phyloP scores from a whole-genome alignment of 2,113 vertebrate species.

The Dasyurus viverrinus region DNA sequence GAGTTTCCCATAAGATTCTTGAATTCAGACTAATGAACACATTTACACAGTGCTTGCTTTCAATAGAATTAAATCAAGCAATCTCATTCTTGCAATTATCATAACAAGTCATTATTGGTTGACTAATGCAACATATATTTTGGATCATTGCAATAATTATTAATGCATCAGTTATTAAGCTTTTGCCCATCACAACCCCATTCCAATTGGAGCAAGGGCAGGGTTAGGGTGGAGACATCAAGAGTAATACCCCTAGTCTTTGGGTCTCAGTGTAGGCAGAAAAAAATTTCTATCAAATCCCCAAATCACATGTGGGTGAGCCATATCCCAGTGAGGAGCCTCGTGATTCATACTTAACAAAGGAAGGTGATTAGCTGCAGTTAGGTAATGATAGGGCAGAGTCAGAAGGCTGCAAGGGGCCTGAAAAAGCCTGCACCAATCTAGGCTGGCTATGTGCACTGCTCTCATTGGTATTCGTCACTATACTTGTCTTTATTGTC shows the following conservation, averaged over 20 bases:
- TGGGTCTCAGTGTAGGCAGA: neutral
- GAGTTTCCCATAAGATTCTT: neutral
- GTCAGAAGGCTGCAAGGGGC: slow-evolving; percentile 37
- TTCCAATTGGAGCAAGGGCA: neutral
- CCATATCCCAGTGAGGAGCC: slow-evolving; percentile 73
- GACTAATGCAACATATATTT: neutral
- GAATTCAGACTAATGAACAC: neutral
- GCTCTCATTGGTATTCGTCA: slow-evolving; percentile 69
- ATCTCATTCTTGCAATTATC: neutral
- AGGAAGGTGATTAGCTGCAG: slow-evolving; percentile 74
- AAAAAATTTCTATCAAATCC: neutral
- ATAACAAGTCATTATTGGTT: neutral
- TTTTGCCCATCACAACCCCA: neutral
- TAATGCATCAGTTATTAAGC: neutral
- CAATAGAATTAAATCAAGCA: neutral
- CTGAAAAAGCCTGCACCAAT: slow-evolving; percentile 50
- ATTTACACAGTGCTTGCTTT: neutral
- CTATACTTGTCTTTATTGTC: slow-evolving; percentile 66
- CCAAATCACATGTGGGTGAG: neutral
- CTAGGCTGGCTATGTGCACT: neutral
- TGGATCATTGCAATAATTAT: neutral
- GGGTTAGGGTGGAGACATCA: neutral
- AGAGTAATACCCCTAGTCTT: neutral
- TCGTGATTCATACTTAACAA: slow-evolving; percentile 72
- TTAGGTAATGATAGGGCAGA: slow-evolving; percentile 70